Base-by-base conservation (phyloP, 2,888 invertebrate species). In the Chydorus sphaericus region DNA sequence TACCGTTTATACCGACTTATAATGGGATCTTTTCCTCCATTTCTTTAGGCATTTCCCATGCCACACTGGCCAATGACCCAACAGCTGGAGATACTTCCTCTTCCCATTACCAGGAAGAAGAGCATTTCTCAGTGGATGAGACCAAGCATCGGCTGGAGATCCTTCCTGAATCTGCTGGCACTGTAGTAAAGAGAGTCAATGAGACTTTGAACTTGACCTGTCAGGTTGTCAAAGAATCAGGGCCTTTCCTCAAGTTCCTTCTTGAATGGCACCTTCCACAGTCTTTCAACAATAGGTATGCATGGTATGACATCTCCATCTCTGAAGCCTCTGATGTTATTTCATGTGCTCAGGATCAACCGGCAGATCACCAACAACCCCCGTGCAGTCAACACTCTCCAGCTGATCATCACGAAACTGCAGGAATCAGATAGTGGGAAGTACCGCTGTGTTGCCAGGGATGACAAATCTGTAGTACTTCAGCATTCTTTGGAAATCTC, bases 231-330 rank as follows among this genome's bases (percentile, higher is more conserved):
- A 48, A 36, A 26, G 55, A 48, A 26, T 28, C 38, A n/a, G 55
- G 55, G 36, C 55, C 55, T 4, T 49, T 26, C 31, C 16, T 49
- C 7, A 55, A 55, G 16, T 55, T 55, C 28, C 48, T 23, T 11
- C 26, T 55, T 7, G 55, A 55, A 36, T 55, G 55, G 55, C 55
- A 36, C 36, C 20, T 55, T 11, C 55, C 55, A 33, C 23, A 38
- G 11, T 33, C 33, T 14, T 31, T 23, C 23, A 23, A 29, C 31
- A 55, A 48, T 48, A 48, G 55, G 55, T 55, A 31, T 3, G 18
- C 18, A 20, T 49, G n/a, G 4, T 23, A 29, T 31, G 11, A 23
- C 3, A 4, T 11, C 30, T 3, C 7, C 44, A 44, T 29, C 4
- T 14, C 8, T 11, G 11, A 11, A 8, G 4, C 6, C 44, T 44